phyloP scores from a whole-genome alignment of 2,888 invertebrate species.

The Spialia ferax region DNA sequence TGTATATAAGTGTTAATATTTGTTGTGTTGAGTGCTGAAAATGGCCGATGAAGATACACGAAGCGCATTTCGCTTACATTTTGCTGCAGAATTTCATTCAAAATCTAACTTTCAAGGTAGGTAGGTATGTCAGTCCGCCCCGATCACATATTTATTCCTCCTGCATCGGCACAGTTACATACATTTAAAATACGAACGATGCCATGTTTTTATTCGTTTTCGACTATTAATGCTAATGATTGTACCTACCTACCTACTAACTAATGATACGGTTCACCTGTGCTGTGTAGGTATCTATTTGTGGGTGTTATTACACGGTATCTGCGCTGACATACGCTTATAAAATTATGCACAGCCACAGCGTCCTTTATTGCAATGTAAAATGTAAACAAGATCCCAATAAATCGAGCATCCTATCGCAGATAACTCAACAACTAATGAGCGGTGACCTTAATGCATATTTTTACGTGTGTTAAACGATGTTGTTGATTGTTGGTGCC shows the following conservation, averaged over 20 bases:
- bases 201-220: constrained; percentile 34
- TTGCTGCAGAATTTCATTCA: constrained; percentile 33
- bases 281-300: constrained; percentile 16
- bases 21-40: constrained; percentile 38
- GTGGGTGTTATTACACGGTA: constrained; percentile 8
- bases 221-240: constrained; percentile 29
- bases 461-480: constrained; percentile 37
- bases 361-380: constrained; percentile 23
- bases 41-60: constrained; percentile 42
- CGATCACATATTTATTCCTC: constrained; percentile 11
- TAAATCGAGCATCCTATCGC: constrained; percentile 29
- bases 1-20: constrained; percentile 44
- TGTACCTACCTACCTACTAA: neutral
- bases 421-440: constrained; percentile 25
- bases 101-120: constrained; percentile 34
- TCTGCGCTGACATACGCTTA: neutral
- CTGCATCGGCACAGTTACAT: constrained; percentile 30
- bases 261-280: constrained; percentile 23
- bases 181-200: constrained; percentile 40
- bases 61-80: constrained; percentile 25
- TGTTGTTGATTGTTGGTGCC: constrained; percentile 29
- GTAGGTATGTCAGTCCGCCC: constrained; percentile 12
- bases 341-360: constrained; percentile 15
- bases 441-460: constrained; percentile 36
- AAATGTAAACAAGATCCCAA: constrained; percentile 31